Evolutionary conservation across 2,888 invertebrate genomes (phyloP).

Genomic region (Nephrotoma appendiculata): DNA sequence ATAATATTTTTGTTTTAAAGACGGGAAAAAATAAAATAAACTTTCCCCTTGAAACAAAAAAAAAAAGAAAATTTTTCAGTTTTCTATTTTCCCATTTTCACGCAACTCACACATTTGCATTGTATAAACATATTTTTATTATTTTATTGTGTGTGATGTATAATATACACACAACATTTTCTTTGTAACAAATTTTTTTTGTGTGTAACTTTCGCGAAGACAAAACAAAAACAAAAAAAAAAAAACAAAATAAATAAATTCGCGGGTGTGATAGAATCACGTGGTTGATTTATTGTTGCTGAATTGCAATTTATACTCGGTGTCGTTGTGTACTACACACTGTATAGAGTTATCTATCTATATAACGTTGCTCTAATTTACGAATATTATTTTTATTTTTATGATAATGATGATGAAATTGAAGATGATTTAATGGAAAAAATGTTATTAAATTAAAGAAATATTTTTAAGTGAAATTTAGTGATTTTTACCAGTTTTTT

Average conservation of each 20-base stretch:
- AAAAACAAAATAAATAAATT: not conserved
- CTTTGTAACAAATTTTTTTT: not conserved
- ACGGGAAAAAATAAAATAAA: not conserved
- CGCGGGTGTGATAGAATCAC: constrained; percentile 2
- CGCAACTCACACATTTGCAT: constrained; percentile 3
- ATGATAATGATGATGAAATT: not conserved
- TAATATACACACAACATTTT: not conserved
- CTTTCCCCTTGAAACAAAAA: not conserved
- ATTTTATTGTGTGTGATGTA: not conserved
- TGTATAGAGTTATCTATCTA: not conserved
- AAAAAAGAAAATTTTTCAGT: not conserved
- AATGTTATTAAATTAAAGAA: not conserved
- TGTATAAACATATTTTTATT: not conserved
- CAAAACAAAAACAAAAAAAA: constrained; percentile 2
- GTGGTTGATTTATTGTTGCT: constrained; percentile 2
- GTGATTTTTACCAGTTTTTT: not conserved
- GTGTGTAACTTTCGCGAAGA: constrained; percentile 1
- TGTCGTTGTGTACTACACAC: not conserved
- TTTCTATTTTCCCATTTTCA: constrained; percentile 3
- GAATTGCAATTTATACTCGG: not conserved
- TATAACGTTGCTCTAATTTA: not conserved
- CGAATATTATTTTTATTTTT: not conserved
- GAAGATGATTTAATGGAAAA: not conserved
- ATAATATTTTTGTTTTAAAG: not conserved
- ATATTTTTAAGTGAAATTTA: not conserved